Base-by-base conservation (phyloP, 2,888 invertebrate genomes). In the Trissonchulus sp. region DNA sequence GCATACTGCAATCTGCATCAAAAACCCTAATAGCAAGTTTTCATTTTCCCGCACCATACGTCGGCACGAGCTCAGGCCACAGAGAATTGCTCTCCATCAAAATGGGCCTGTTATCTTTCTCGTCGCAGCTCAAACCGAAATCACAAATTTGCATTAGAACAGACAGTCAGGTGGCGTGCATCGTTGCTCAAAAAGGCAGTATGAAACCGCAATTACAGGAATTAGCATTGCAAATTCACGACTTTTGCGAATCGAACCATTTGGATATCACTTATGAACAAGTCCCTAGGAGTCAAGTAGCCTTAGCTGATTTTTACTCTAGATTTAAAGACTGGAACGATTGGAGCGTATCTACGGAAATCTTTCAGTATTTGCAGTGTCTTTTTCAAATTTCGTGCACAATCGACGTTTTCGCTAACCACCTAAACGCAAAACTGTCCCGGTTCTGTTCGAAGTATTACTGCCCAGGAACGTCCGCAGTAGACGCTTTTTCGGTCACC, bases 261-360 rank as follows among this genome's bases (percentile, higher is more conserved):
- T n/a, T 60, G n/a, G 18, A 18, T 60, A 60, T 60, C n/a, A 18
- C 18, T n/a, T 18, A 18, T 60, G n/a, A 18, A n/a, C n/a, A n/a
- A n/a, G n/a, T 60, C 18, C 60, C 60, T 18, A 60, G 60, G 60
- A 60, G 18, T 60, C 60, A 18, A 60, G n/a, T 18, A 18, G 18
- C 60, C n/a, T 18, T 60, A n/a, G 60, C 60, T 18, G 60, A 60
- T 60, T 60, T 60, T 60, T 60, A 60, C n/a, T 60, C 60, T n/a
- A 60, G n/a, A n/a, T 60, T 18, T 18, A 60, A 60, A 60, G 60
- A 60, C n/a, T 18, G 18, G 60, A n/a, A 60, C n/a, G 60, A 60
- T 60, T 60, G 60, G 60, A n/a, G 60, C n/a, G n/a, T 60, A 18
- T 60, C 60, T 60, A 18, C n/a, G 18, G 18, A 18, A 18, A 18